Evolutionary conservation across 1,140 invertebrate genomes (phyloP), one percentile per base, ranked within the genome.

Genomic region (Nebria ingens): DNA sequence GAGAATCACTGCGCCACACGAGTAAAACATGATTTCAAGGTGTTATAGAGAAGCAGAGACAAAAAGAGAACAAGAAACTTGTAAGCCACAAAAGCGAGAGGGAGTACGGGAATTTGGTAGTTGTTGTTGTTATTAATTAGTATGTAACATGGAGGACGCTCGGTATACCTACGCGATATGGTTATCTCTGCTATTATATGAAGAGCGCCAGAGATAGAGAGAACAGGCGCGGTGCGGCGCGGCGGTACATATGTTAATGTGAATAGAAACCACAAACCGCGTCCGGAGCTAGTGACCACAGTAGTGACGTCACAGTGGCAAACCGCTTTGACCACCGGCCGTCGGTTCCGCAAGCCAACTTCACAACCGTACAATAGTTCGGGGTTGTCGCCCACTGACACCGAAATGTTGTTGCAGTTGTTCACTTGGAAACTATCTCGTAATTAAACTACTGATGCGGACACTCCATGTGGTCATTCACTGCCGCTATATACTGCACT

Each of bases 221-320:
- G 25, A 29, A 29, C 4, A 29, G 25, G 13, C 25, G 40, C 6
- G 9, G 9, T 11, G 40, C 17, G 40, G 15, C 40, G 15, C 40
- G 9, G 6, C 9, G 40, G 6, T 45, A 45, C 40, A 45, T 45
- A 45, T 45, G 40, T 45, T 45, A 45, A 45, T 45, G 40, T 45
- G 40, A 45, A 45, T 45, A 45, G 40, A 45, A 45, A 45, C 40
- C 40, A 17, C 40, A 45, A 45, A 45, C 40, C 40, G 40, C 40
- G 6, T 45, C 15, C 40, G 40, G 15, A 45, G 40, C 40, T 3
- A 17, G 40, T 45, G 40, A 45, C 40, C 40, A 45, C 40, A 45
- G 40, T 45, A 17, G 17, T 17, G 40, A 12, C 40, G 17, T 17
- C n/a, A 17, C 17, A 17, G 40, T 45, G 40, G 40, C 17, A 4